A percentile compares a stretch with the other conserved stretches of the same genome.
These are phyloP conservation scores for Pseudorasbora parva DNA, from an alignment of 2,113 vertebrate species.

Conservation along the genomic window DNA sequence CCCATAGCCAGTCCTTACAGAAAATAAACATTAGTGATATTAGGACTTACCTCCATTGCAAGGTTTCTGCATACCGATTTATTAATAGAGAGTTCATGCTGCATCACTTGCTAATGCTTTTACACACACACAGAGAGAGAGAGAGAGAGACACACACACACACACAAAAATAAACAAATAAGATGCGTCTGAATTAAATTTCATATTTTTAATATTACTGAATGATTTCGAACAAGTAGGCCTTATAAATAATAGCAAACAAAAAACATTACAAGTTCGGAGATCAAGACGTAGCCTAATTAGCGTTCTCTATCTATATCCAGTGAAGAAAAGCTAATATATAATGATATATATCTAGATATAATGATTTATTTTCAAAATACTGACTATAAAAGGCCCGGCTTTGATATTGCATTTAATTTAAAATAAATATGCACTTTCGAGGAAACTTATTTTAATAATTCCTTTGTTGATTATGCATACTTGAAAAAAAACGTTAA, in stretches of 20 bases:
- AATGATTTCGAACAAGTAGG: not conserved
- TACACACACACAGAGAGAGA: no score
- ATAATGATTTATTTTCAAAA: not conserved
- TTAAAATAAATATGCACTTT: not conserved
- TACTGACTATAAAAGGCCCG: not conserved
- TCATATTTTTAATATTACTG: not conserved
- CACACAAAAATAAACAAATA: not conserved
- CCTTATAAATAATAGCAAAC: not conserved
- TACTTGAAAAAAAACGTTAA: not conserved
- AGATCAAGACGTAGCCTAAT: no score
- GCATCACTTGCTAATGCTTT: not conserved
- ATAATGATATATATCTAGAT: not conserved
- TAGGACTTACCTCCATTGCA: not conserved
- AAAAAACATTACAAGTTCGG: not conserved
- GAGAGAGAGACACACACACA: no score
- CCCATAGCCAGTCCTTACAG: conserved; percentile 75
- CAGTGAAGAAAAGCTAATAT: not conserved
- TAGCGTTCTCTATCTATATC: not conserved
- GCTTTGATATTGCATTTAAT: not conserved
- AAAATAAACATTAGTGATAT: conserved; percentile 34
- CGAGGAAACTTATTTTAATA: not conserved
- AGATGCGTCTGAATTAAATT: not conserved
- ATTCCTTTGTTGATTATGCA: not conserved
- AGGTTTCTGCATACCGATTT: not conserved
- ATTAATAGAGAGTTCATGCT: no score